phyloP scores from a whole-genome alignment of 2,113 vertebrate species.

The Sylvilagus bachmani region DNA sequence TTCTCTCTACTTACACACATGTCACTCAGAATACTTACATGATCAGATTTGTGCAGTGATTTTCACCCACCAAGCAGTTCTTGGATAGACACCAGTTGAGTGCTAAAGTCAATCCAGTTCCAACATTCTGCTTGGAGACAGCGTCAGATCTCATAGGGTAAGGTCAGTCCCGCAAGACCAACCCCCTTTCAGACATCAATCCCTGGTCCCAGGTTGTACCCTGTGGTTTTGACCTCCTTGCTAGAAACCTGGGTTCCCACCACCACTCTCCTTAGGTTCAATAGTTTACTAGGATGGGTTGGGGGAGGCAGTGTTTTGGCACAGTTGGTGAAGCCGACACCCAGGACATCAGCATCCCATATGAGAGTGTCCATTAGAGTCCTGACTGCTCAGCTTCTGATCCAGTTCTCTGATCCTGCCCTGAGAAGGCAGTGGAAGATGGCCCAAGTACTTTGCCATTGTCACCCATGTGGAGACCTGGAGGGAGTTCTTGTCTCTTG shows the following conservation, averaged over 20 bases:
- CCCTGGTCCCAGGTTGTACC: background rate
- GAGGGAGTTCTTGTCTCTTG: too few species aligned
- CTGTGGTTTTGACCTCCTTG: background rate
- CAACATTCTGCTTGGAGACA: background rate
- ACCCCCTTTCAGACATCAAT: background rate
- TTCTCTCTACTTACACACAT: background rate
- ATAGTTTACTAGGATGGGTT: background rate
- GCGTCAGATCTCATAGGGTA: background rate
- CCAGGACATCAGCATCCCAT: too few species aligned
- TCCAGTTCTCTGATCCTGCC: too few species aligned
- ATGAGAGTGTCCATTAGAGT: too few species aligned
- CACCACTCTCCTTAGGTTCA: background rate
- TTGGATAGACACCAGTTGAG: background rate
- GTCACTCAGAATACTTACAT: background rate
- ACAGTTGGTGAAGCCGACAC: too few species aligned
- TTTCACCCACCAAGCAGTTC: background rate
- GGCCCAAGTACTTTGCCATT: too few species aligned
- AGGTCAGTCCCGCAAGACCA: too few species aligned
- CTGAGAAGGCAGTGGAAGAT: too few species aligned
- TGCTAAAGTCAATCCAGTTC: background rate
- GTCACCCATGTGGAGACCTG: too few species aligned
- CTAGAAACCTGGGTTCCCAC: background rate
- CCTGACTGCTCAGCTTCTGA: too few species aligned
- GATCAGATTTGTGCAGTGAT: too few species aligned
- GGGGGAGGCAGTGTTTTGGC: too few species aligned